Evolutionary conservation across 23 tunicate species (phyloP).

Genomic region (Ciona savignyi): DNA sequence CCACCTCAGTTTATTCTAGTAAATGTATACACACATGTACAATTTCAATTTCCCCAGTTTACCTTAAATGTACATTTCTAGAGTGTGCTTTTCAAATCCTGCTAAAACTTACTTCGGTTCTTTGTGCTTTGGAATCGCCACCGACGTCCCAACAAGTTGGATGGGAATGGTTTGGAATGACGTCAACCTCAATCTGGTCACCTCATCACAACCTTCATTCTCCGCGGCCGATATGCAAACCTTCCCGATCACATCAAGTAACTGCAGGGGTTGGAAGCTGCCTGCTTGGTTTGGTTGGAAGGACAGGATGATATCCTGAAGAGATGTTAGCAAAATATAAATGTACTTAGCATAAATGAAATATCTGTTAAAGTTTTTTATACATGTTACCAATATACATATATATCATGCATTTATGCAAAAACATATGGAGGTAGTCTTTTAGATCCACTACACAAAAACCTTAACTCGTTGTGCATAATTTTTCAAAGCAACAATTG

Average conservation of each 20-base stretch:
- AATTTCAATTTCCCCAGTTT: no score
- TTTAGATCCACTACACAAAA: no score
- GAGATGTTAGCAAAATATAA: background rate
- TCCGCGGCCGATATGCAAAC: conserved; percentile 7
- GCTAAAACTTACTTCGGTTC: conserved; percentile 33
- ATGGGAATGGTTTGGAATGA: conserved; percentile 71
- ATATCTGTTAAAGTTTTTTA: no score
- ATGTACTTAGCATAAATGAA: background rate
- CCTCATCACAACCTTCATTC: conserved; percentile 10
- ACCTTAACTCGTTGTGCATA: no score
- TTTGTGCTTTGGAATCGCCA: conserved; percentile 28
- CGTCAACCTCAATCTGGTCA: conserved; percentile 12
- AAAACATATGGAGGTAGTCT: no score
- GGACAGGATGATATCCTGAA: conserved; percentile 53
- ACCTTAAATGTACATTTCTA: no score
- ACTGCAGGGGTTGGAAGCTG: conserved; percentile 49
- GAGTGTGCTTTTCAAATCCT: no score
- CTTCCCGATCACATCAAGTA: conserved; percentile 77
- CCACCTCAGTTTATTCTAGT: no score
- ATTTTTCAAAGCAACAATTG: no score
- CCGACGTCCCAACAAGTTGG: conserved; percentile 56
- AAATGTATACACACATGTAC: no score
- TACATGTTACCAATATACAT: no score
- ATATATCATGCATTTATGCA: no score
- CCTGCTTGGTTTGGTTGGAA: conserved; percentile 95